A percentile compares a stretch with the other conserved stretches of the same genome.
Evolutionary conservation across 2,797 vertebrate genomes (phyloP).

Genomic region (Aphelocoma californica): DNA sequence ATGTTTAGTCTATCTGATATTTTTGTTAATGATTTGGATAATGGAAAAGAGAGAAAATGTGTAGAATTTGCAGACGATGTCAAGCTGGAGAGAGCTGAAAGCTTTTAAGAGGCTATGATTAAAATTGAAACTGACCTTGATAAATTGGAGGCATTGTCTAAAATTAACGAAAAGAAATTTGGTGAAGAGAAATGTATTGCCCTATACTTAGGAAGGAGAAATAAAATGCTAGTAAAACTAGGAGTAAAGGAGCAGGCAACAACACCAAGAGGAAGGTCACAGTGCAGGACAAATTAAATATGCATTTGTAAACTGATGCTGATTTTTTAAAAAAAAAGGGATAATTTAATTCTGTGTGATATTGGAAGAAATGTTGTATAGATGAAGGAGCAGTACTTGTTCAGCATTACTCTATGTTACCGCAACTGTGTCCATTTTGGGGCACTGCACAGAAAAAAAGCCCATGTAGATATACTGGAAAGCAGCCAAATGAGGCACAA

Average conservation of each 20-base stretch:
- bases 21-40: constrained; percentile 47
- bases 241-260: not conserved
- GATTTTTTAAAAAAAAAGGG: not conserved
- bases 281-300: not conserved
- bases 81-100: constrained; percentile 18
- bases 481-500: constrained; percentile 17
- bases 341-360: not conserved
- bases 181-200: not conserved
- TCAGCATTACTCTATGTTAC: not conserved
- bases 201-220: not conserved
- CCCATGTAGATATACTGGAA: not conserved
- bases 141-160: constrained; percentile 24
- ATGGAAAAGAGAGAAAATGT: constrained; percentile 29
- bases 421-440: not conserved
- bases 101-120: constrained; percentile 35
- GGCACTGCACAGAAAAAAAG: not conserved
- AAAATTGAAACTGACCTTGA: constrained; percentile 24
- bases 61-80: not conserved
- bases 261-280: not conserved
- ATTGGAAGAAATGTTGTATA: not conserved
- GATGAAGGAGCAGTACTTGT: not conserved
- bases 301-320: not conserved
- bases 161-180: constrained; percentile 4
- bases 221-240: not conserved
- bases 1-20: constrained; percentile 57